A percentile compares a stretch with the other conserved stretches of the same genome.
Evolutionary conservation across 1,140 invertebrate species (phyloP).

Genomic region (Ectropis grisescens): DNA sequence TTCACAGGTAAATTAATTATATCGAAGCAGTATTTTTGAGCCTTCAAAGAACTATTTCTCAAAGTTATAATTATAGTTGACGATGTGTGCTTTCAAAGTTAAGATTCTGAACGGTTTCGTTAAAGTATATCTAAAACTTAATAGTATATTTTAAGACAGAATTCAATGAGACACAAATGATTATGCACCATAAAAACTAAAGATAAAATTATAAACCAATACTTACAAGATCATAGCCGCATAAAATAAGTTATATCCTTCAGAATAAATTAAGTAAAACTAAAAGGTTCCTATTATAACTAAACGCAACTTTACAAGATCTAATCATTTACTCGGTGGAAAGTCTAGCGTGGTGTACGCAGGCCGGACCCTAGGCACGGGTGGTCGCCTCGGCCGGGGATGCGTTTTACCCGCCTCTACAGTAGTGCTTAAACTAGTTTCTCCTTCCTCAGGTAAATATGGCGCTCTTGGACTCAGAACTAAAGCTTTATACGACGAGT

Average conservation of each 20-base stretch:
- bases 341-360: constrained; percentile 54
- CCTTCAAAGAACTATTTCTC: too few relatives aligned
- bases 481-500: constrained; percentile 73
- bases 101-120: too few relatives aligned
- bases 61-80: too few relatives aligned
- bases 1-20: too few relatives aligned
- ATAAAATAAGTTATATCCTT: not conserved
- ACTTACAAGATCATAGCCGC: too few relatives aligned
- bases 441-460: constrained; percentile 50
- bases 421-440: constrained; percentile 20
- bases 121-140: too few relatives aligned
- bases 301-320: constrained; percentile 10
- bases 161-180: too few relatives aligned
- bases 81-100: too few relatives aligned
- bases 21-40: too few relatives aligned
- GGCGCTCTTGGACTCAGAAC: constrained; percentile 55
- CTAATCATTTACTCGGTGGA: constrained; percentile 44
- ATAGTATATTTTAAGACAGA: too few relatives aligned
- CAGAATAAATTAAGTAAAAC: constrained; percentile 4
- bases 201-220: too few relatives aligned
- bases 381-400: constrained; percentile 42
- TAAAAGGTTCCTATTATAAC: constrained; percentile 13
- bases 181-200: too few relatives aligned
- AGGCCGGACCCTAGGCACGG: constrained; percentile 37
- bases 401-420: constrained; percentile 60